phyloP scores from a whole-genome alignment of 1,140 invertebrate species.

The Bacillus rossius region DNA sequence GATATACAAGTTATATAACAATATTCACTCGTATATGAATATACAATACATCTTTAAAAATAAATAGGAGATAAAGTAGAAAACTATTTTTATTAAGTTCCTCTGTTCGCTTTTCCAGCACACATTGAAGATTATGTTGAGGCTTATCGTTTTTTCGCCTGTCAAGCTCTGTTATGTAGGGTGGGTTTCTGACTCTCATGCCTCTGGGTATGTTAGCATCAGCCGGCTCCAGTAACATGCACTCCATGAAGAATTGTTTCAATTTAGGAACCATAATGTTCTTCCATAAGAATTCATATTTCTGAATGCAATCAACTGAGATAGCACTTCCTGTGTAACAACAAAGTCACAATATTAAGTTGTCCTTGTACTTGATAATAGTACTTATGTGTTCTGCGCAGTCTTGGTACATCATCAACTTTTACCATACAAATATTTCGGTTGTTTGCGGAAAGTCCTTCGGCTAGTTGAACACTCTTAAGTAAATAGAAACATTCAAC shows the following conservation, averaged over 20 bases:
- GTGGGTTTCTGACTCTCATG: background rate
- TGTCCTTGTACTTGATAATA: conserved; percentile 2
- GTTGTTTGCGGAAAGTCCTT: background rate
- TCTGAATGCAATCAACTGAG: background rate
- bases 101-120: too few species aligned
- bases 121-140: too few species aligned
- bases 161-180: too few species aligned
- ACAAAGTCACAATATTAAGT: background rate
- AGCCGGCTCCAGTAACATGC: background rate
- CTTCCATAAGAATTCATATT: conserved; percentile 1
- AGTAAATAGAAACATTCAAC: conserved; percentile 22
- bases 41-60: too few species aligned
- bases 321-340: background rate
- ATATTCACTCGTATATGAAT: too few species aligned
- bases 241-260: background rate
- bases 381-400: background rate
- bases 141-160: too few species aligned
- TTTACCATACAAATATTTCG: background rate
- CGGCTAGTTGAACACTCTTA: background rate
- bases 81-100: too few species aligned
- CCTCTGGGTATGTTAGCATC: background rate
- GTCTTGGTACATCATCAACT: background rate
- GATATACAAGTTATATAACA: too few species aligned
- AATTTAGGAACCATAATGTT: too few species aligned
- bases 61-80: too few species aligned